Conservation (phyloP, 2,797 vertebrate genomes). For the Phaenicophaeus curvirostris region DNA sequence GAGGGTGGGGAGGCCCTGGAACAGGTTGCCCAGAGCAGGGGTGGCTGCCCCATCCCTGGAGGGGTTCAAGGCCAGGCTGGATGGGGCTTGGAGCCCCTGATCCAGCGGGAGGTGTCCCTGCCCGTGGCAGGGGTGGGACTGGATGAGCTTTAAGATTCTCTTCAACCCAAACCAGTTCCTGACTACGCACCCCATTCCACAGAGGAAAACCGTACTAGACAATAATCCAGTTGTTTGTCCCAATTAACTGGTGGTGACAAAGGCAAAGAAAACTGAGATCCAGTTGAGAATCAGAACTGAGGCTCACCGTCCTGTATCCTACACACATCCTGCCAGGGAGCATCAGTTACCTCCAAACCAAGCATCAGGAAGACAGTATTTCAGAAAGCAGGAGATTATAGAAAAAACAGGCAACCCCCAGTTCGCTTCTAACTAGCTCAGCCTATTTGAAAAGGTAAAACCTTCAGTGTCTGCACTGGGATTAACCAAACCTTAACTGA, state of each 20-base stretch:
- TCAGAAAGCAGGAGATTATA: not conserved
- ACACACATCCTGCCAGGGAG: not conserved
- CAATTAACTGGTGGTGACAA: not conserved
- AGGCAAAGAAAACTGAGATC: not conserved
- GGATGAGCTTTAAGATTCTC: too few relatives aligned
- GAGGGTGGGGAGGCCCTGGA: too few relatives aligned
- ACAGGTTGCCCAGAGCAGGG: too few relatives aligned
- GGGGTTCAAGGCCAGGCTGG: too few relatives aligned
- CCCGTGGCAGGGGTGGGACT: too few relatives aligned
- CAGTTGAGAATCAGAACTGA: not conserved
- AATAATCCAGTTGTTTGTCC: not conserved
- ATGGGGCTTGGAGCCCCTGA: too few relatives aligned
- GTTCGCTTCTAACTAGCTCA: not conserved
- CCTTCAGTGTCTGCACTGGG: not conserved
- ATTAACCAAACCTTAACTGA: not conserved
- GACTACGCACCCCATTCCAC: not conserved
- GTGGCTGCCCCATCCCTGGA: too few relatives aligned
- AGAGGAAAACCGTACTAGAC: too few relatives aligned
- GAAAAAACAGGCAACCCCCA: not conserved
- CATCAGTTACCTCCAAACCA: not conserved
- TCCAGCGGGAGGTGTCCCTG: too few relatives aligned
- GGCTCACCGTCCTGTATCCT: not conserved
- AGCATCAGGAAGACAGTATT: fast-evolving
- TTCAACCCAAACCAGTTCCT: too few relatives aligned
- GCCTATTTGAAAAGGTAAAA: not conserved